These are phyloP conservation scores for Trachurus trachurus DNA, from an alignment of 2,797 vertebrate genomes.

Conservation along the genomic window DNA sequence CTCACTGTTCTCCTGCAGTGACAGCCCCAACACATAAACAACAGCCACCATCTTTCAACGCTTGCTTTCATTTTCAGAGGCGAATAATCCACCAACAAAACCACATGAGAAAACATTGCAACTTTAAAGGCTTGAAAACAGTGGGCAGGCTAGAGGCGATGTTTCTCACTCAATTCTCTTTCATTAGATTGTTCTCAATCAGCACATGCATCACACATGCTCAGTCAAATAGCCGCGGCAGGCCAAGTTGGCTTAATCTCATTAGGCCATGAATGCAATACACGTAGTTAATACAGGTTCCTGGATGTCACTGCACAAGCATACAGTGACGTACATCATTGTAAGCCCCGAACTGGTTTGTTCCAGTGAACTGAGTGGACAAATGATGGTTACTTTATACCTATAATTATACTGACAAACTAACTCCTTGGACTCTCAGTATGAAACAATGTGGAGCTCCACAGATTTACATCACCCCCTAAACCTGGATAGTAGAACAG, in stretches of 20 bases:
- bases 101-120: background rate
- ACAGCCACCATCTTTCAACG: background rate
- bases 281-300: constrained; percentile 45
- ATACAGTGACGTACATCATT: constrained; percentile 28
- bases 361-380: constrained; percentile 6
- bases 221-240: background rate
- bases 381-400: background rate
- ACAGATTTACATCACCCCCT: constrained; percentile 6
- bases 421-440: constrained; percentile 3
- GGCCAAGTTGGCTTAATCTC: constrained; percentile 45
- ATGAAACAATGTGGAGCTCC: background rate
- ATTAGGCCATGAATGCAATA: constrained; percentile 45
- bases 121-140: constrained; percentile 10
- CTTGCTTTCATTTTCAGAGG: background rate
- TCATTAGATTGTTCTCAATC: constrained; percentile 16
- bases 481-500: background rate
- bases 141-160: background rate
- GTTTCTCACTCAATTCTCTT: constrained; percentile 21
- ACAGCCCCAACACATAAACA: background rate
- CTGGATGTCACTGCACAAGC: constrained; percentile 29
- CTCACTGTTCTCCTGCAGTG: constrained; percentile 1
- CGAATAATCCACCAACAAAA: constrained; percentile 1
- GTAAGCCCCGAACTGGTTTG: constrained; percentile 15
- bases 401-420: background rate
- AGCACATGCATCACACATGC: constrained; percentile 23